These are phyloP conservation scores for Lutraria lutraria DNA, from an alignment of 2,888 invertebrate genomes.

Conservation along the genomic window DNA sequence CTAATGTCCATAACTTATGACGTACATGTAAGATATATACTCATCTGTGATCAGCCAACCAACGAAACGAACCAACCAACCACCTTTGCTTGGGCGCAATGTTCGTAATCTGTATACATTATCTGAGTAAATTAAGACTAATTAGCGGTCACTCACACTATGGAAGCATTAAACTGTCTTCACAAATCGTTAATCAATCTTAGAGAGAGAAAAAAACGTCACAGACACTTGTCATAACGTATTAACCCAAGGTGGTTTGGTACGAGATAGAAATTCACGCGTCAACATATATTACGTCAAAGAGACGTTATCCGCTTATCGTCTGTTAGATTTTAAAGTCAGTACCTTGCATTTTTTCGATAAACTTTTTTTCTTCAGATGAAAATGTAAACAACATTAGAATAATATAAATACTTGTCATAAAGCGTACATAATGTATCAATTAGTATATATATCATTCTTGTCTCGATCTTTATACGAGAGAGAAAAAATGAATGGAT, in stretches of 20 bases:
- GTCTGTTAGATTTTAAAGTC: not conserved
- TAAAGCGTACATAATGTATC: not conserved
- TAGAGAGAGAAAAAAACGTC: not conserved
- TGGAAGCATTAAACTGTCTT: not conserved
- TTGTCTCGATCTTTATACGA: not conserved
- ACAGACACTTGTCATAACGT: conserved; percentile 19
- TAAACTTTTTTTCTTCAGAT: not conserved
- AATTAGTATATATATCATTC: not conserved
- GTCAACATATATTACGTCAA: not conserved
- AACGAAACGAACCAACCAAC: not conserved
- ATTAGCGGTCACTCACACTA: not conserved
- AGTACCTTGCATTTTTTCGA: conserved; percentile 1
- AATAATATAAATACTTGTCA: not conserved
- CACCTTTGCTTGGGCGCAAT: not conserved
- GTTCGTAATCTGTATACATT: not conserved
- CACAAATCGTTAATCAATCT: not conserved
- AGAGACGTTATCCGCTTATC: not conserved
- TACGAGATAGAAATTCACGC: not conserved
- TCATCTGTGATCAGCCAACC: not conserved
- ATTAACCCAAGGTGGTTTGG: conserved; percentile 34
- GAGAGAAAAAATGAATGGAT: not conserved
- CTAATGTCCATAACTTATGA: not conserved
- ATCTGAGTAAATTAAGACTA: not conserved
- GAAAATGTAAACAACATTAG: not conserved
- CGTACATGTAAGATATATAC: not conserved